phyloP scores from a whole-genome alignment of 2,797 vertebrate species.

The Micromesistius poutassou region DNA sequence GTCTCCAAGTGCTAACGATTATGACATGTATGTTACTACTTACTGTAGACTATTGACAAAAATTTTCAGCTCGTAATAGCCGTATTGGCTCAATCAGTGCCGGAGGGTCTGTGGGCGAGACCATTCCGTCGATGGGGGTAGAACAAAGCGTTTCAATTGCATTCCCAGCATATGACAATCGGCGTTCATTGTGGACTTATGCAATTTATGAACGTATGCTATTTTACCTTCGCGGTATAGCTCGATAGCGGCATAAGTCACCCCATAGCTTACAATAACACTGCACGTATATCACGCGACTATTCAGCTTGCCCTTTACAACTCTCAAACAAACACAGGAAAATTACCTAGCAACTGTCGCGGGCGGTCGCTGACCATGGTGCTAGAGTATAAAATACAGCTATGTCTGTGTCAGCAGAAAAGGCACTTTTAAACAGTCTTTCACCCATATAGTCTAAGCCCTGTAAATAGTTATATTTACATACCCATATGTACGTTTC shows the following conservation, averaged over 20 bases:
- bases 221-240: neutral
- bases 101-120: slow-evolving; percentile 57
- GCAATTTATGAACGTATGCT: neutral
- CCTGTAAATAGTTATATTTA: no score
- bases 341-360: slow-evolving; percentile 61
- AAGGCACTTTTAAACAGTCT: neutral
- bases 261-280: neutral
- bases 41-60: slow-evolving; percentile 32
- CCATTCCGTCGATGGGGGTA: slow-evolving; percentile 43
- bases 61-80: slow-evolving; percentile 47
- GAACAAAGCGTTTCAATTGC: neutral
- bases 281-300: neutral
- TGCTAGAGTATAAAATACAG: slow-evolving; percentile 52
- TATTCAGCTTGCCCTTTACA: neutral
- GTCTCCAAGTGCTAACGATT: neutral
- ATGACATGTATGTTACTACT: slow-evolving; percentile 6
- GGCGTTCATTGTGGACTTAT: neutral
- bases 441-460: no score
- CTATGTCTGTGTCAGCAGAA: neutral
- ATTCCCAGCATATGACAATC: neutral
- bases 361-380: slow-evolving; percentile 62
- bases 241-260: neutral
- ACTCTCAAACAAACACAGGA: slow-evolving; percentile 43
- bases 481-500: no score
- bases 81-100: slow-evolving; percentile 46